Evolutionary conservation across 2,113 vertebrate genomes (phyloP), one percentile per base, ranked within the genome.

Genomic region (Pangasianodon gigas): DNA sequence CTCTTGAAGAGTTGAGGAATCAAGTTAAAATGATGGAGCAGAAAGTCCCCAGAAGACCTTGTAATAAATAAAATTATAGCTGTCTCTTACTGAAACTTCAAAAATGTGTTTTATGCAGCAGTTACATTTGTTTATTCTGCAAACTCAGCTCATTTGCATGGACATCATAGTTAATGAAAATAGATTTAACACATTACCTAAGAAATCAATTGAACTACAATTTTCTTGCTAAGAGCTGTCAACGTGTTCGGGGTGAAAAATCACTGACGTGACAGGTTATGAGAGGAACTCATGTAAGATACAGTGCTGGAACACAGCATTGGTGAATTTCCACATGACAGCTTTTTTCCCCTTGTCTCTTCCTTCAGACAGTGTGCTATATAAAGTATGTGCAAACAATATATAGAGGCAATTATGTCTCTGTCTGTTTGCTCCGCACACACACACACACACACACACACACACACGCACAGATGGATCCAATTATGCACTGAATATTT

Each of bases 401-500:
- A n/a, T 80, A 51, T 51, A 29, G 46, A n/a, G 24, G 26, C 77
- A 80, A 52, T 52, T 80, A 80, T 80, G 10, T 80, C 77, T 52
- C 77, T 80, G 77, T 80, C 77, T 80, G 77, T 51, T 80, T 51
- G 46, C 7, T 16, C 21, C 8, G 46, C 8, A 51, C 84, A 29
- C 24, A 67, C 21, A 84, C 48, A 84, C n/a, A 67, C 54, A 81
- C 44, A 89, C 41, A 77, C 26, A 88, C 37, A 62, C 65, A 77
- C 51, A 89, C 54, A 75, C 46, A 84, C 26, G 84, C 19, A 82
- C 29, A 74, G 5, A 86, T 29, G 60, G 56, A 56, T 52, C 24
- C 88, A 85, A 21, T 79, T 54, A 65, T 81, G 86, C 85, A 13
- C 89, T 94, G 92, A 91, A 94, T 95, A 91, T 91, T 91, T 90